Evolutionary conservation across 92 coral and sea anemone genomes (phyloP), one percentile per base, ranked within the genome.

Genomic region (Zoanthus solanderi): DNA sequence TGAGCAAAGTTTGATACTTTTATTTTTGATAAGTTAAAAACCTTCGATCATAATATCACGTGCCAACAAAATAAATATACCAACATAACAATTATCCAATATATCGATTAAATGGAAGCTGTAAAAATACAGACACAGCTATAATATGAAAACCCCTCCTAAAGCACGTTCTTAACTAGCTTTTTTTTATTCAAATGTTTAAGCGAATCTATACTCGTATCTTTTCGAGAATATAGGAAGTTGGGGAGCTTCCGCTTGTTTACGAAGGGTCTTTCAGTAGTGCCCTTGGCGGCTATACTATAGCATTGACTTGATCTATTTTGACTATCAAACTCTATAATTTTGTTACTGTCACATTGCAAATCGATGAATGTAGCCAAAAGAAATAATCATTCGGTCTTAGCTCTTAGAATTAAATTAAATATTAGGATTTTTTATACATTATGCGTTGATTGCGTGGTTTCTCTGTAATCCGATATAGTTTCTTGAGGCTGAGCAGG

Each of bases 161-260:
- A 50, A 11, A 46, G 7, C 29, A 46, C 7, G 32, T 9, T 7
- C 15, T 74, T 7, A 31, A 30, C 3, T 71, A 10, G 47, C 32
- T 37, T 37, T 30, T 29, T 69, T 37, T 13, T 13, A 28, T 11
- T 4, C 6, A 1, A 71, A 16, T 15, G 52, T 50, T 53, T 11
- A 7, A n/a, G 42, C 28, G 37, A 15, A 17, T 5, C 45, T 74
- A 37, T 74, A 50, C 9, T 44, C 32, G 29, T 5, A 56, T 37
- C 18, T 74, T 74, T 42, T 8, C 31, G 9, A 74, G 53, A 74
- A 74, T 23, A 29, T 44, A 28, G 42, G 14, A 3, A 73, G 16
- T 48, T 46, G 42, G 42, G 42, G 2, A 37, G 17, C 61, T 75
- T 75, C 65, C 79, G 79, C 79, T 50, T 75, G 79, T 75, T 75